These are phyloP conservation scores for Leucoptera coffeella DNA, from an alignment of 2,888 invertebrate species.

Conservation along the genomic window DNA sequence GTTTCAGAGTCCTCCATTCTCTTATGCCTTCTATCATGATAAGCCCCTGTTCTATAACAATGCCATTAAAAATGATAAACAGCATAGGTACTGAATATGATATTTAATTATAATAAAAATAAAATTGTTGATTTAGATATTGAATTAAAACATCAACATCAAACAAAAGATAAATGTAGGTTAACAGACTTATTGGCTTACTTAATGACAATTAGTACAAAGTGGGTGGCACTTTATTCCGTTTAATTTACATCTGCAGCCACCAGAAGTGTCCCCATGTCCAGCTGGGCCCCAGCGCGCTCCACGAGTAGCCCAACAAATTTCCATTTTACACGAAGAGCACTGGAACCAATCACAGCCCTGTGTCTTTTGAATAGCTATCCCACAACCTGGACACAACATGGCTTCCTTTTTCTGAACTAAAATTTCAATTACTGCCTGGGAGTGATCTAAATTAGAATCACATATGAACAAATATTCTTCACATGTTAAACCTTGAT, in stretches of 20 bases:
- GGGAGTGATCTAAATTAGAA: slow-evolving; percentile 59
- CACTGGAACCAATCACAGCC: slow-evolving; percentile 92
- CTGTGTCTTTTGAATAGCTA: slow-evolving; percentile 82
- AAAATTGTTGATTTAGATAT: no score
- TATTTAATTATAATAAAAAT: no score
- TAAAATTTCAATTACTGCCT: slow-evolving; percentile 74
- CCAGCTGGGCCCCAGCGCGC: slow-evolving; percentile 63
- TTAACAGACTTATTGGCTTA: no score
- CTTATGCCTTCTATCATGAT: no score
- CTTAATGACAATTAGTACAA: slow-evolving; percentile 86
- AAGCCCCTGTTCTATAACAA: no score
- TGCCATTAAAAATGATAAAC: no score
- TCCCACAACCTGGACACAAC: slow-evolving; percentile 75
- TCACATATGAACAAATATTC: slow-evolving; percentile 70
- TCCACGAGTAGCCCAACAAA: slow-evolving; percentile 89
- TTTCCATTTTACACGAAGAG: slow-evolving; percentile 88
- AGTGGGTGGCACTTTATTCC: slow-evolving; percentile 78
- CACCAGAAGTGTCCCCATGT: slow-evolving; percentile 74
- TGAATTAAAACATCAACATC: no score
- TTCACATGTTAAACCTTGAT: slow-evolving; percentile 72
- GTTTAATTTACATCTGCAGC: slow-evolving; percentile 78
- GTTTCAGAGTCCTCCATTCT: no score
- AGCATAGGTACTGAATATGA: no score
- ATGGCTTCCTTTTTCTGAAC: slow-evolving; percentile 80
- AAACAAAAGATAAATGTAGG: no score